Evolutionary conservation across 2,888 invertebrate species (phyloP), one percentile per base, ranked within the genome.

Genomic region (Brachylomia viminalis): DNA sequence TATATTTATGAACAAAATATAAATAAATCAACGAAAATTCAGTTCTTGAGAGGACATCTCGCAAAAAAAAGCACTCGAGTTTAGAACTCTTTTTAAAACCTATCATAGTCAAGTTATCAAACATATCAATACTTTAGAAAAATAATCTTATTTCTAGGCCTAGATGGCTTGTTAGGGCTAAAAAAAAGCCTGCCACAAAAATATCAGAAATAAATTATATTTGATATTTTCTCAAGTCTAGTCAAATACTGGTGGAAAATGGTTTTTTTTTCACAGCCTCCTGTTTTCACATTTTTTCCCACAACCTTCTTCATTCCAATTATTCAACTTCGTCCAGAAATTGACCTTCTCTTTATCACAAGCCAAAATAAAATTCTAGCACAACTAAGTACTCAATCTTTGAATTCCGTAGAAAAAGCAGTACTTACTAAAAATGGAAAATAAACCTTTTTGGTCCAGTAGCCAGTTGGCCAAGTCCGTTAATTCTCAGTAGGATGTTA

Each of bases 41-140:
- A 85, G 83, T 85, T 85, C 83, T 69, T 68, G 86, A 85, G 83
- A 83, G 20, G 47, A 45, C 1, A 62, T 82, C 86, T 77, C 83
- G 61, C 65, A 62, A 80, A 84, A 62, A 62, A 42, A 79, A 75
- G 13, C 52, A 80, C 4, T 30, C 1, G 83, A 83, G 86, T 85
- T 83, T 58, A 68, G 0, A 83, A 83, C 86, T 86, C 86, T 72
- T 58, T 58, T 47, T 72, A 47, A 71, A 70, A 54, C 47, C 74
- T 84, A 84, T 20, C 27, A 45, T 49, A 83, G 23, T 54, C 27
- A 13, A 58, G 30, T 58, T 54, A 47, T n/a, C 70, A 56, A 79
- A 77, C 64, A 8, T 70, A 64, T 27, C 10, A 49, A 77, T 64
- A 58, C n/a, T 42, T 78, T 56, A 62, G 78, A 83, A 82, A 83